phyloP scores from a whole-genome alignment of 1,140 invertebrate species.

The Drosophila oshimai region DNA sequence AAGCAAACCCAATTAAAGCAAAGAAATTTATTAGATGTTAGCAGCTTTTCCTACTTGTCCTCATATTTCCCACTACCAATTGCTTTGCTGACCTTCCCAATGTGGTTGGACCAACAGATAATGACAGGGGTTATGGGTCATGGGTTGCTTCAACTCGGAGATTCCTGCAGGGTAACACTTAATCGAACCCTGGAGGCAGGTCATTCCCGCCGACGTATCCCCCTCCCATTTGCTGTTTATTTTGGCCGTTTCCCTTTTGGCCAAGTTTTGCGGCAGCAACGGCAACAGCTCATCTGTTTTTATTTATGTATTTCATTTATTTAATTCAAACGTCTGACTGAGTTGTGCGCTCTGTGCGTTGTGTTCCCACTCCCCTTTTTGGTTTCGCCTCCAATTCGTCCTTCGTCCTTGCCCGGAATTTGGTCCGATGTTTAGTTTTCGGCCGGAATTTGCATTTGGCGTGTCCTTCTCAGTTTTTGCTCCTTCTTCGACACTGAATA shows the following conservation, averaged over 20 bases:
- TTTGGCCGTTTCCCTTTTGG: conserved; percentile 34
- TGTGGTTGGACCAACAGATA: neutral
- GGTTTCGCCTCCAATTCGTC: neutral
- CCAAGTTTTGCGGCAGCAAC: conserved; percentile 12
- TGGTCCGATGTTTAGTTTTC: conserved; percentile 22
- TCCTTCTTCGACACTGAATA: neutral
- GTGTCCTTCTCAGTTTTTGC: conserved; percentile 24
- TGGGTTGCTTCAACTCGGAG: neutral
- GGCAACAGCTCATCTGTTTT: conserved; percentile 55
- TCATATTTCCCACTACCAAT: neutral
- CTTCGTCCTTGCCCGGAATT: neutral
- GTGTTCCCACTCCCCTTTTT: conserved; percentile 14
- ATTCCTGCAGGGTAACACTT: conserved; percentile 25
- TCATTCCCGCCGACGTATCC: neutral
- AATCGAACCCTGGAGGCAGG: conserved; percentile 27
- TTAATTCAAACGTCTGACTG: conserved; percentile 68
- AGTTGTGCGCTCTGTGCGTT: conserved; percentile 12
- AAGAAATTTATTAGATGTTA: too few species aligned
- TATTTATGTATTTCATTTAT: conserved; percentile 79
- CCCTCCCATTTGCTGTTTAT: conserved; percentile 10
- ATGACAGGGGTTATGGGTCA: neutral
- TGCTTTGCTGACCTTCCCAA: neutral
- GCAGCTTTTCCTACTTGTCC: neutral
- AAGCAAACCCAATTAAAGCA: neutral
- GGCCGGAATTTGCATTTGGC: conserved; percentile 41